Evolutionary conservation across 2,888 invertebrate genomes (phyloP), one percentile per base, ranked within the genome.

Genomic region (Aphelenchoides bicaudatus): DNA sequence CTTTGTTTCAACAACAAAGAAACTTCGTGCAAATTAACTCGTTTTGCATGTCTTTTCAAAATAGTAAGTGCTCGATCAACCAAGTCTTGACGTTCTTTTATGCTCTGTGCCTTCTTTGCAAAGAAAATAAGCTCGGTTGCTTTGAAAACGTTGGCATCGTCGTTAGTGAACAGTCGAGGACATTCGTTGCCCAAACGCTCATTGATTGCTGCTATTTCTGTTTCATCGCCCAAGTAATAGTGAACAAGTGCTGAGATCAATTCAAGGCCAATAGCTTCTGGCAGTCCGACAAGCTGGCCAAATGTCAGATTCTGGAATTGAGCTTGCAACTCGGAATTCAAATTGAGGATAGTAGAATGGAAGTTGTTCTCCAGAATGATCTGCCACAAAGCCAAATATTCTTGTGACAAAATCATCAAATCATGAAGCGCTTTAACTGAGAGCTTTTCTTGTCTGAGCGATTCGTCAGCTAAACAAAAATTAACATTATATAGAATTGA

Each of bases 91-190:
- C 60, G 59, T 56, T 65, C 66, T 4, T 48, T 48, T 0, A 27
- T 19, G 30, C 43, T 43, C 13, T 29, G 19, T 1, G 51, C 30
- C 6, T 19, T 23, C 4, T 53, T 48, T 13, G 73, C 75, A 2
- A 62, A 52, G 38, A 69, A 62, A 3, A 75, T 58, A 49, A 67
- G 63, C 48, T 67, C 70, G 10, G 52, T 58, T 3, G 69, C 67
- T 84, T 93, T 93, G 1, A 93, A 90, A 73, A 90, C 91, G 10
- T 90, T 88, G 2, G 93, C 94, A 81, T 98, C 96, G 83, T 96
- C 94, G 73, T 87, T 87, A 65, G 89, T 87, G 80, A 93, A 98
- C 27, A 98, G 84, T 70, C 88, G 88, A 0, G 98, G 96, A 77
- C 96, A 98, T 1, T 90, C 85, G 73, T 91, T 88, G 47, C 93